Evolutionary conservation across 2,888 invertebrate species (phyloP).

Genomic region (Syritta pipiens): DNA sequence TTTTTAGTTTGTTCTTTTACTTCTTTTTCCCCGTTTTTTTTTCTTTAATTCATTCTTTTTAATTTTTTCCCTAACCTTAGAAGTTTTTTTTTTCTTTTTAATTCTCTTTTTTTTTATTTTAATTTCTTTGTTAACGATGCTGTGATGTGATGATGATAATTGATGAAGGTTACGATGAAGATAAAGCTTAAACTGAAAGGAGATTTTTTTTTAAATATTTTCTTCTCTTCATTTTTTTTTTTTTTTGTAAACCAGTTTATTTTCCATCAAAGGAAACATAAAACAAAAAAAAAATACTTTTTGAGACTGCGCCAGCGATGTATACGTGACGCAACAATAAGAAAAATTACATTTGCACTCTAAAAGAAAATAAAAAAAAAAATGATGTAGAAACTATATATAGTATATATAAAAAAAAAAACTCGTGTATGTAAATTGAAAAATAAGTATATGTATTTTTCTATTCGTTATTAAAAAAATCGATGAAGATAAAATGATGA

Average conservation of each 20-base stretch:
- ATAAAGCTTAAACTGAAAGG: conserved; percentile 7
- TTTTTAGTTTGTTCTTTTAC: conserved; percentile 10
- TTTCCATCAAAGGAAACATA: no score
- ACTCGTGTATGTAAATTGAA: conserved; percentile 56
- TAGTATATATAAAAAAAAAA: conserved; percentile 52
- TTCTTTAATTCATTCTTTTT: neutral
- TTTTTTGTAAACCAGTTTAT: conserved; percentile 31
- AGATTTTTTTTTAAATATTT: conserved; percentile 1
- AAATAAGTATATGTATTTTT: conserved; percentile 68
- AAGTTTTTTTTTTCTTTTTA: neutral
- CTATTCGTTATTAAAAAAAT: conserved; percentile 62
- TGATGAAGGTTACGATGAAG: conserved; percentile 17
- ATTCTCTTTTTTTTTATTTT: neutral
- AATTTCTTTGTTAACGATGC: conserved; percentile 62
- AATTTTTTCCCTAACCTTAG: neutral
- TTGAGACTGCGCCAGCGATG: conserved; percentile 69
- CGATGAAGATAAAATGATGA: conserved; percentile 23
- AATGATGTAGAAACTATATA: conserved; percentile 45
- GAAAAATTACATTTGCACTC: conserved; percentile 60
- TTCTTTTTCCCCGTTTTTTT: neutral
- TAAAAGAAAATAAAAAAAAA: conserved; percentile 39
- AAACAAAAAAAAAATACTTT: conserved; percentile 18
- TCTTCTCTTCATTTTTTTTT: conserved; percentile 22
- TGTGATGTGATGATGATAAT: conserved; percentile 41
- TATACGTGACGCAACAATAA: conserved; percentile 69